Evolutionary conservation across 2,797 vertebrate species (phyloP).

Genomic region (Sebastes steindachneri): DNA sequence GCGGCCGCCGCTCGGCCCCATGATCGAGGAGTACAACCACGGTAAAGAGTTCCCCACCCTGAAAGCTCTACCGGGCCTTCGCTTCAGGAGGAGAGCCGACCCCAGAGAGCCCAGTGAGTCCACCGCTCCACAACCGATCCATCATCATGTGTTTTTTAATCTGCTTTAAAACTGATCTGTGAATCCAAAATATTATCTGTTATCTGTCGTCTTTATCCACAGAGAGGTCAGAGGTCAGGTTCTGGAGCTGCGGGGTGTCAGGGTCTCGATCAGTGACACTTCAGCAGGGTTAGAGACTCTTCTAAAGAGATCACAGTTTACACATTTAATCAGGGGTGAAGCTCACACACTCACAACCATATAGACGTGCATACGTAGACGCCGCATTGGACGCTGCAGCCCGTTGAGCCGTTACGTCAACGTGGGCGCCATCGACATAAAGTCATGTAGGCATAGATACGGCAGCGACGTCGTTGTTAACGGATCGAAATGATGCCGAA

Average conservation of each 20-base stretch:
- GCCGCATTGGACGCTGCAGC: too few relatives aligned
- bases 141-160: rapidly evolving
- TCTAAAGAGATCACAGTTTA: conserved; percentile 23
- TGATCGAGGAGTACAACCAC: conserved; percentile 80
- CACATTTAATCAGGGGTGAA: not conserved
- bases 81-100: conserved; percentile 69
- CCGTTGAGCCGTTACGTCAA: too few relatives aligned
- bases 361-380: too few relatives aligned
- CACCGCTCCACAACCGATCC: rapidly evolving
- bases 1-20: conserved; percentile 49
- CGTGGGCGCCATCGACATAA: too few relatives aligned
- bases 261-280: conserved; percentile 30
- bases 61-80: conserved; percentile 68
- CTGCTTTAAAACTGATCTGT: not conserved
- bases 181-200: not conserved
- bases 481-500: too few relatives aligned
- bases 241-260: conserved; percentile 23
- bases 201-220: conserved; percentile 22
- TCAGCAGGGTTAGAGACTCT: conserved; percentile 34
- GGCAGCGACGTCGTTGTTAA: too few relatives aligned
- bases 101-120: conserved; percentile 71
- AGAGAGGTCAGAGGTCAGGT: conserved; percentile 40
- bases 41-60: conserved; percentile 78
- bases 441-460: too few relatives aligned
- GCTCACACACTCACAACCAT: too few relatives aligned